Evolutionary conservation across 2,797 vertebrate genomes (phyloP).

Genomic region (Aphelocoma californica): DNA sequence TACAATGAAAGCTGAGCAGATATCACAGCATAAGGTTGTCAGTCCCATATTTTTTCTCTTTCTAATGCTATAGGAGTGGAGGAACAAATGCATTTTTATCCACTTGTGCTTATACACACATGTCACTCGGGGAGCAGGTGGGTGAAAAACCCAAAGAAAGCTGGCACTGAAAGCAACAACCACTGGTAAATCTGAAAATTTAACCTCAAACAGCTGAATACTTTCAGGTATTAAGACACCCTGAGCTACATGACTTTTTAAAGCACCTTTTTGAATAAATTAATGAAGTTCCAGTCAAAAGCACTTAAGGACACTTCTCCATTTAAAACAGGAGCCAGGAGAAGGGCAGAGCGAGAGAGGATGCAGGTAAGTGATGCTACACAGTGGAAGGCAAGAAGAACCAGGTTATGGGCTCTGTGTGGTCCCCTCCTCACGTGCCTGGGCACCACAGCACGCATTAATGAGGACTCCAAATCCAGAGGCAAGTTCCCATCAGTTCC

Average conservation of each 20-base stretch:
- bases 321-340: neutral
- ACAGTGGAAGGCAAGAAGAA: neutral
- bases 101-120: neutral
- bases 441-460: neutral
- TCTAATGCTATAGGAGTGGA: neutral
- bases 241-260: conserved; percentile 27
- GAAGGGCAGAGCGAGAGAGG: neutral
- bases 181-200: neutral
- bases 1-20: neutral
- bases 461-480: conserved; percentile 3
- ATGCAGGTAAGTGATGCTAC: conserved; percentile 14
- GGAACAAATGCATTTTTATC: neutral
- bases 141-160: neutral
- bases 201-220: neutral
- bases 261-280: conserved; percentile 45
- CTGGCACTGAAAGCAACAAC: neutral
- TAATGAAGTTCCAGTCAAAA: conserved; percentile 26
- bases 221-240: neutral
- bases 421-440: neutral
- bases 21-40: neutral
- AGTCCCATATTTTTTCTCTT: neutral
- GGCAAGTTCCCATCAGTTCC: conserved; percentile 1
- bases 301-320: neutral
- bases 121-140: neutral
- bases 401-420: neutral